phyloP scores from a whole-genome alignment of 2,888 invertebrate species.

The Amphiduros pacificus region DNA sequence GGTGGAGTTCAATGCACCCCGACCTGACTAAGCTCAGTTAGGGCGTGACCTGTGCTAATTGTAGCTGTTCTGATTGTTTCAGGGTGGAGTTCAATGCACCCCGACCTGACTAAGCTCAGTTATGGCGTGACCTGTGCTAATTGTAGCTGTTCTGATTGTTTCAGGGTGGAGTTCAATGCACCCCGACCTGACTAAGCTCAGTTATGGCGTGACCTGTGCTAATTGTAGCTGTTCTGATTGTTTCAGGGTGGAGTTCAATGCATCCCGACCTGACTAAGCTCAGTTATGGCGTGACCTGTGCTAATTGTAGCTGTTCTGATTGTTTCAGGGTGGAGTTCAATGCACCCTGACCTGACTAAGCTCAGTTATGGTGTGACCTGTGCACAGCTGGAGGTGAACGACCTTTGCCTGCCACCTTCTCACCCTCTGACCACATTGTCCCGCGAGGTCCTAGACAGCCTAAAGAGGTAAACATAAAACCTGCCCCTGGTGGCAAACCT shows the following conservation, averaged over 20 bases:
- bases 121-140: conserved; percentile 23
- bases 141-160: no score
- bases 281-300: background rate
- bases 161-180: background rate
- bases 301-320: background rate
- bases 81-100: background rate
- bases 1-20: background rate
- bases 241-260: background rate
- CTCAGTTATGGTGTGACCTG: conserved; percentile 60
- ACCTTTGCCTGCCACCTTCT: conserved; percentile 56
- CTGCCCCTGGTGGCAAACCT: no score
- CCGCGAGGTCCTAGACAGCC: conserved; percentile 41
- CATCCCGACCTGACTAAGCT: background rate
- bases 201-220: background rate
- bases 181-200: background rate
- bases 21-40: background rate
- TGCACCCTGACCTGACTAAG: conserved; percentile 55
- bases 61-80: background rate
- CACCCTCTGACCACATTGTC: conserved; percentile 45
- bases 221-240: no score
- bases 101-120: background rate
- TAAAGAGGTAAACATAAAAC: conserved; percentile 24
- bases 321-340: conserved; percentile 60
- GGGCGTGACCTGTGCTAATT: no score
- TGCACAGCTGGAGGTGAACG: conserved; percentile 54